A percentile compares a stretch with the other conserved stretches of the same genome.
Conservation (phyloP, 2,113 vertebrate species). For the Empidonax alnorum region DNA sequence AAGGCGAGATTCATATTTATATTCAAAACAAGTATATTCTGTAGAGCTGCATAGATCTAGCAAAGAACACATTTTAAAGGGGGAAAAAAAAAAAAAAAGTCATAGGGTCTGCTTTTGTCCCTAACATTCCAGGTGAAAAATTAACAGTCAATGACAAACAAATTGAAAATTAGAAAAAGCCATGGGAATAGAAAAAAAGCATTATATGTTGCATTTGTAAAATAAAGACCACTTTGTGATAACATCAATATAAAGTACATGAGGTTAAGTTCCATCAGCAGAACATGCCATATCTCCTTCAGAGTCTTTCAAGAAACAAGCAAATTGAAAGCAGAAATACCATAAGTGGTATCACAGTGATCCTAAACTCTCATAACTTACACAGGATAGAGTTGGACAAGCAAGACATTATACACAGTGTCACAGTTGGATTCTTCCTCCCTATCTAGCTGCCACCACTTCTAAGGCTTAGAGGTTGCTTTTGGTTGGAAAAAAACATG, state of each 20-base stretch:
- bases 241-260: no score
- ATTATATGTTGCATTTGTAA: background rate
- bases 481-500: background rate
- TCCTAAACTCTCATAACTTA: background rate
- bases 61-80: fast-evolving
- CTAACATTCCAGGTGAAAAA: background rate
- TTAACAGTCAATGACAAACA: background rate
- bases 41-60: background rate
- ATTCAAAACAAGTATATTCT: background rate
- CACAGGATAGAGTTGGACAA: fast-evolving
- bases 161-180: fast-evolving
- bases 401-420: fast-evolving
- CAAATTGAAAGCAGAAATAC: background rate
- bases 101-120: background rate
- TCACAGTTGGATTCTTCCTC: background rate
- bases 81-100: no score
- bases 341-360: fast-evolving
- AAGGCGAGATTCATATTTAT: background rate
- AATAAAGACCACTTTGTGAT: background rate
- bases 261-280: background rate
- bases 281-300: fast-evolving
- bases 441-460: background rate
- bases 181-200: background rate
- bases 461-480: background rate
- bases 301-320: background rate